phyloP scores from a whole-genome alignment of 2,888 invertebrate genomes.

The Drosophila diplacantha region DNA sequence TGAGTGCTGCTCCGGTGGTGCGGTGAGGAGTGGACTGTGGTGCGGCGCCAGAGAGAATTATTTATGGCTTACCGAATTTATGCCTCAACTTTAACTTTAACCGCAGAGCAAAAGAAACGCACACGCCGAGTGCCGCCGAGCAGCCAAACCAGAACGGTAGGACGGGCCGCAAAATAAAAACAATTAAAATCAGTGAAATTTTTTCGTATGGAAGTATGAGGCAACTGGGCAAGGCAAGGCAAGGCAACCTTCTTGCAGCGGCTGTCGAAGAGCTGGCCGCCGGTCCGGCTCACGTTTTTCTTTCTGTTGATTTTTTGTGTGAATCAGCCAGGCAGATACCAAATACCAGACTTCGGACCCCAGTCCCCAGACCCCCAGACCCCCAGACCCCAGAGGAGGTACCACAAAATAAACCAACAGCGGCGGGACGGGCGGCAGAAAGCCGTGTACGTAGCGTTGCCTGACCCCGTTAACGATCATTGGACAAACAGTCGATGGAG shows the following conservation, averaged over 20 bases:
- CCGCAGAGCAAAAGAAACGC: constrained; percentile 46
- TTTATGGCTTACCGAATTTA: constrained; percentile 66
- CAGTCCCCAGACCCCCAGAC: constrained; percentile 9
- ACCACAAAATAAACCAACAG: constrained; percentile 31
- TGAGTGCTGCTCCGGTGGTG: constrained; percentile 36
- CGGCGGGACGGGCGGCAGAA: constrained; percentile 19
- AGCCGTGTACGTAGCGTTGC: constrained; percentile 33
- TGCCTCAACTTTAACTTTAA: constrained; percentile 64
- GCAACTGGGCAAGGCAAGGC: constrained; percentile 21
- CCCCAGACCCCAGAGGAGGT: constrained; percentile 11
- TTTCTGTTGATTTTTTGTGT: constrained; percentile 17
- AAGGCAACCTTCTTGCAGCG: constrained; percentile 29
- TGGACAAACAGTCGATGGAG: constrained; percentile 37
- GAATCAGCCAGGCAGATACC: constrained; percentile 29
- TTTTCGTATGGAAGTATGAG: constrained; percentile 22
- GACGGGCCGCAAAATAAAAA: constrained; percentile 46
- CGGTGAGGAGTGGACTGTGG: constrained; percentile 12
- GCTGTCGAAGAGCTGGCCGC: constrained; percentile 26
- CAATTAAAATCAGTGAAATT: constrained; percentile 52
- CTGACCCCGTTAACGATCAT: constrained; percentile 61
- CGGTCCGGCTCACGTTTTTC: constrained; percentile 35
- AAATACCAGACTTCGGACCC: constrained; percentile 12
- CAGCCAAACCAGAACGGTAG: constrained; percentile 58
- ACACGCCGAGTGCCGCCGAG: constrained; percentile 33
- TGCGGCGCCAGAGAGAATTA: constrained; percentile 60